Base-by-base conservation (phyloP, 2,888 invertebrate species). In the Frankliniella fusca region DNA sequence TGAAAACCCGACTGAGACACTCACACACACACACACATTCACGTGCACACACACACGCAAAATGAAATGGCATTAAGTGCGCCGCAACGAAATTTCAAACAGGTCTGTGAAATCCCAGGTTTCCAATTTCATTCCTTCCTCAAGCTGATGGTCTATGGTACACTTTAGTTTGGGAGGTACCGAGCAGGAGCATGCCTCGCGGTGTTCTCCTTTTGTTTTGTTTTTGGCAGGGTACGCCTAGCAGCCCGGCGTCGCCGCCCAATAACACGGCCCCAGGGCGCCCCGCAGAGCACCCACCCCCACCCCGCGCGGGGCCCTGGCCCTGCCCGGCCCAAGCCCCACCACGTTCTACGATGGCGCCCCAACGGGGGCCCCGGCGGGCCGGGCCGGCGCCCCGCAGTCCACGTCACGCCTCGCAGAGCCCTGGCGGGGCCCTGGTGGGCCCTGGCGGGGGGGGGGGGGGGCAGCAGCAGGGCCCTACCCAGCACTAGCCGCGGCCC, bases 291-390 rank as follows among this genome's bases (percentile, higher is more conserved):
- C 54, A 11, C 54, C 10, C 5, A 2, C 38, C 38, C 38, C 23
- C 70, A 27, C 27, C 70, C 23, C 70, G 38, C n/a, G n/a, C n/a
- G n/a, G n/a, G n/a, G n/a, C n/a, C n/a, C n/a, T n/a, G n/a, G n/a
- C 38, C 38, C 38, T 5, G 38, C 38, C 38, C 38, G 38, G 38
- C 38, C 54, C 27, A 27, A 9, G 70, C 9, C 70, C 70, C 70
- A 76, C 70, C 70, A 76, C 70, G 70, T 76, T 23, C 70, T 27
- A 23, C 70, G 70, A 76, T 76, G 70, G 70, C 70, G 70, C 27
- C 70, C 23, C 70, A 23, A 23, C 70, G 54, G 54, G 54, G 54
- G 54, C 54, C 54, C 54, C 2, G 54, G 54, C 18, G 61, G 20
- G 18, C 15, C 54, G 54, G 54, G 54, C 54, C 54, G 11, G 54